These are phyloP conservation scores for Drosophila sordidapex DNA, from an alignment of 2,888 invertebrate species.

Conservation along the genomic window DNA sequence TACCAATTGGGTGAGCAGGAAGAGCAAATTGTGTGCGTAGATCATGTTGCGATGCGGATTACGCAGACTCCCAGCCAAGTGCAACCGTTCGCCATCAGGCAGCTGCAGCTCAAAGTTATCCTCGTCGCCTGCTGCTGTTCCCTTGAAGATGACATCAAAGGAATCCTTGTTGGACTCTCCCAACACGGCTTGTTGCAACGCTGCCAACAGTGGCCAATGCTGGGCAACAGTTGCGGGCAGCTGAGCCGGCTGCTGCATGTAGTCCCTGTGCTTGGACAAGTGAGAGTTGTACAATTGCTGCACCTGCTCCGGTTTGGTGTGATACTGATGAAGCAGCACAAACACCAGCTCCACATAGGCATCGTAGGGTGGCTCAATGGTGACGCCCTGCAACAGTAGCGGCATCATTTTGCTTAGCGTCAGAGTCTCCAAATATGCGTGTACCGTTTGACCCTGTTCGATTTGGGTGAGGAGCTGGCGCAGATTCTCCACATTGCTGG, in stretches of 20 bases:
- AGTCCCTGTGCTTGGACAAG: conserved; percentile 46
- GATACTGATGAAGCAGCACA: conserved; percentile 82
- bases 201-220: conserved; percentile 62
- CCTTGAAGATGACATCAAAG: conserved; percentile 57
- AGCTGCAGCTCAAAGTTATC: conserved; percentile 58
- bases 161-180: conserved; percentile 49
- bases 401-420: conserved; percentile 83
- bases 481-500: conserved; percentile 62
- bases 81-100: conserved; percentile 66
- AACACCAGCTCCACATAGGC: conserved; percentile 85
- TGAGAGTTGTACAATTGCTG: conserved; percentile 62
- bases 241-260: conserved; percentile 60
- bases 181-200: conserved; percentile 63
- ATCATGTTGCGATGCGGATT: conserved; percentile 80
- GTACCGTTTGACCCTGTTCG: conserved; percentile 82
- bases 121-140: background rate
- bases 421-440: conserved; percentile 81
- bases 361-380: conserved; percentile 72
- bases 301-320: conserved; percentile 74
- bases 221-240: conserved; percentile 27
- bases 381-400: conserved; percentile 82
- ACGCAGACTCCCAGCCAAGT: conserved; percentile 59
- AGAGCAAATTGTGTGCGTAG: conserved; percentile 80
- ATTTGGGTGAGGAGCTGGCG: conserved; percentile 84
- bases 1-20: conserved; percentile 69